Evolutionary conservation across 2,113 vertebrate species (phyloP), one percentile per base, ranked within the genome.

Genomic region (Talpa occidentalis): DNA sequence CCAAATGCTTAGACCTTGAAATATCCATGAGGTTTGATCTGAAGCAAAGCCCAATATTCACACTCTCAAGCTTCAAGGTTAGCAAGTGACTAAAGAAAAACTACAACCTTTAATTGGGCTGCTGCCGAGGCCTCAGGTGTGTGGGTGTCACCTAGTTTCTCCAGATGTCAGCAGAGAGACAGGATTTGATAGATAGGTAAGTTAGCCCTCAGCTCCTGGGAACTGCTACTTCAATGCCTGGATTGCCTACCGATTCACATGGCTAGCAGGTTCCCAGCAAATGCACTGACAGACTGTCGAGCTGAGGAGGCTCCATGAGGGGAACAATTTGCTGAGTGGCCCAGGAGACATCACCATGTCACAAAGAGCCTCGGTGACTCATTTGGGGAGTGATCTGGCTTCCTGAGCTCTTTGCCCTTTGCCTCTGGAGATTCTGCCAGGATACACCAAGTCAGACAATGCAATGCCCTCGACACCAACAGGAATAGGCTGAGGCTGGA

Each of bases 171-270:
- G 92, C 84, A 54, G 88, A 92, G 60, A 96, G 93, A 94, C 93
- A 90, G 78, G 88, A 79, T 92, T 85, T 97, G 96, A 97, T 88
- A 96, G 95, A 96, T 86, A 85, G 88, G 66, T 94, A 96, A 91
- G 87, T 87, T 95, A 88, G 89, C 83, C 87, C 94, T 95, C 83
- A 84, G 42, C 96, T 92, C 87, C 54, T 47, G 80, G 93, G 93
- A 96, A 49, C 49, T 42, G 87, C 77, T 78, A 59, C 67, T 92
- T 96, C 96, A 88, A 16, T 42, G 87, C 60, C 80, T 62, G 76
- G 70, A 89, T 96, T 10, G n/a, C 93, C 93, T 95, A 84, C 83
- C 56, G 0, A 67, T 90, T 91, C 95, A 81, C 94, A 92, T 92
- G 7, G 83, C 95, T 94, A 16, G 83, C 5, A 0, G 91, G 66